Evolutionary conservation across 2,888 invertebrate genomes (phyloP).

Genomic region (Tinea semifulvella): DNA sequence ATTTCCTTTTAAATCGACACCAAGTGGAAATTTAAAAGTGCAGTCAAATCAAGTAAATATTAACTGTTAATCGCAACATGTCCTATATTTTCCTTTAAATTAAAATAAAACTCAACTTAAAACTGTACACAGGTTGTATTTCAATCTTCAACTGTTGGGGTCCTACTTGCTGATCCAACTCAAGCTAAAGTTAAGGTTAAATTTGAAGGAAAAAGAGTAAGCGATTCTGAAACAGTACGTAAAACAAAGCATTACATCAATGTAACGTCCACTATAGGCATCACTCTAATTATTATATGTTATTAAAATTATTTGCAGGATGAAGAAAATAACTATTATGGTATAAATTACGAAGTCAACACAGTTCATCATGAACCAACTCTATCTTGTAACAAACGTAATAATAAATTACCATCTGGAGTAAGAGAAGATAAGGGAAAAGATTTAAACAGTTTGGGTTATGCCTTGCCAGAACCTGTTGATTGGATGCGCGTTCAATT

Average conservation of each 20-base stretch:
- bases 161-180: conserved; percentile 72
- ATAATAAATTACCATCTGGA: neutral
- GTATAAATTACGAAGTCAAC: neutral
- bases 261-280: no score
- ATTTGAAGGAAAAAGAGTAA: conserved; percentile 45
- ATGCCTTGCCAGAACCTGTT: conserved; percentile 62
- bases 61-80: conserved; percentile 7
- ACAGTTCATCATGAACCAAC: neutral
- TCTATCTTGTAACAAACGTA: neutral
- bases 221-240: conserved; percentile 27
- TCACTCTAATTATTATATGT: neutral
- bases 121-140: conserved; percentile 67
- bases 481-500: conserved; percentile 71
- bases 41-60: conserved; percentile 70
- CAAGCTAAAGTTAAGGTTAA: conserved; percentile 71
- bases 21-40: conserved; percentile 76
- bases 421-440: conserved; percentile 43
- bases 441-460: conserved; percentile 65
- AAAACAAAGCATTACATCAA: neutral
- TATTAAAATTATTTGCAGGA: neutral
- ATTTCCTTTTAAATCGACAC: conserved; percentile 74
- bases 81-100: neutral
- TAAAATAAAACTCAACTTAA: neutral
- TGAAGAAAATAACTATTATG: neutral
- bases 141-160: conserved; percentile 74